Percentiles rank a stretch among this genome's conserved stretches.
phyloP scores from a whole-genome alignment of 2,797 vertebrate genomes.

The Xenops minutus region DNA sequence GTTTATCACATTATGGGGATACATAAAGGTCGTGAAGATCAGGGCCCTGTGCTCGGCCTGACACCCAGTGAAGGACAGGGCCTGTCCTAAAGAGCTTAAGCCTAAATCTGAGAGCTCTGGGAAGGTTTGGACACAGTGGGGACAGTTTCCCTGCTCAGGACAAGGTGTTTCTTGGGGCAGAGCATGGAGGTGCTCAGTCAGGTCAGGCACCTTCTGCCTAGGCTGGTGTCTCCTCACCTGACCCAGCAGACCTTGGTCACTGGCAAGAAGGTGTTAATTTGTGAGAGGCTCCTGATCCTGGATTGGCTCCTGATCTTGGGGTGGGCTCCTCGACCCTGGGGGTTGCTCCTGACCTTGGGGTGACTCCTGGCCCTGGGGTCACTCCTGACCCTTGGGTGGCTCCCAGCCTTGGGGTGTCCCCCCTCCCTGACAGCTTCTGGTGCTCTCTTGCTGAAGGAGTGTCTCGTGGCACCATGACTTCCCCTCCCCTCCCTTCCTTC shows the following conservation, averaged over 20 bases:
- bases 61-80: neutral
- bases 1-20: conserved; percentile 27
- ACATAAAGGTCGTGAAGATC: neutral
- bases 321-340: neutral
- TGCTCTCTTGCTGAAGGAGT: neutral
- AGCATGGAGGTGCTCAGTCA: rapidly evolving
- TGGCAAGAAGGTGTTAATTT: neutral
- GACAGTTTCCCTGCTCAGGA: rapidly evolving
- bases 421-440: neutral
- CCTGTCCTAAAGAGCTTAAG: conserved; percentile 18
- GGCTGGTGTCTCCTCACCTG: neutral
- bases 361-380: neutral
- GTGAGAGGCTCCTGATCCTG: neutral
- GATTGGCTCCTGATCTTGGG: no score
- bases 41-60: neutral
- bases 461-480: rapidly evolving
- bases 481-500: neutral
- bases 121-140: neutral
- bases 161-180: rapidly evolving
- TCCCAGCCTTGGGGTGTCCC: neutral
- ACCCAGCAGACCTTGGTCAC: neutral
- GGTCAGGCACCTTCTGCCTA: neutral
- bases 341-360: neutral
- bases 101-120: neutral
- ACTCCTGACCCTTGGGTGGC: neutral